Evolutionary conservation across 1,140 invertebrate species (phyloP), one percentile per base, ranked within the genome.

Genomic region (Eupeodes corollae): DNA sequence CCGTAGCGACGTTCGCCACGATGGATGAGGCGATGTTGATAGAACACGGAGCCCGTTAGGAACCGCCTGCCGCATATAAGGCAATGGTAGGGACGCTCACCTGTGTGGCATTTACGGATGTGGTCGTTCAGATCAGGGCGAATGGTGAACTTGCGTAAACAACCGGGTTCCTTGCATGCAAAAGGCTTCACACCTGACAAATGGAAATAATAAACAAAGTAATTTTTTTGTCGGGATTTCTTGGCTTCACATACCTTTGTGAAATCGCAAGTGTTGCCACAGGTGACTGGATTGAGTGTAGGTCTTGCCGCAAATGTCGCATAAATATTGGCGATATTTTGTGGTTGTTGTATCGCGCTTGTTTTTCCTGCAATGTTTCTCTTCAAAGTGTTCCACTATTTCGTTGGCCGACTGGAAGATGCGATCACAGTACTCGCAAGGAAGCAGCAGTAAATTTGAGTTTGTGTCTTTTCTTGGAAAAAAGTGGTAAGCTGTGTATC

Each of bases 1-100:
- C 76, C 79, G 59, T 85, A 86, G 18, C 85, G 79, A 39, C 84
- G 67, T 65, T 91, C 88, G 1, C 88, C 85, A 0, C 83, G 86
- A 59, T 89, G 86, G 35, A 84, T 86, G 1, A 84, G 69, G 53
- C 83, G 73, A 68, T 87, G 78, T 52, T 84, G 82, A 46, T 83
- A 80, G 42, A 81, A 79, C 13, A 83, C 81, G 6, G 80, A 82
- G 0, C 81, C 82, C 5, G 82, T 83, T 1, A 83, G 73, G 53
- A 86, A 87, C 14, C 77, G 76, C 57, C 85, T 86, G 30, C 77
- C 75, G 56, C 83, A 86, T 8, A 82, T 73, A 19, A 74, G 69
- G 46, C 83, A 86, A 45, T 79, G 76, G 58, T 83, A 86, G 6
- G 83, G 83, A 3, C 82, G 72, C 48, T 85, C 79, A 5, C 82